These are phyloP conservation scores for Tauraco hartlaubi DNA, from an alignment of 2,797 vertebrate genomes.

Conservation along the genomic window DNA sequence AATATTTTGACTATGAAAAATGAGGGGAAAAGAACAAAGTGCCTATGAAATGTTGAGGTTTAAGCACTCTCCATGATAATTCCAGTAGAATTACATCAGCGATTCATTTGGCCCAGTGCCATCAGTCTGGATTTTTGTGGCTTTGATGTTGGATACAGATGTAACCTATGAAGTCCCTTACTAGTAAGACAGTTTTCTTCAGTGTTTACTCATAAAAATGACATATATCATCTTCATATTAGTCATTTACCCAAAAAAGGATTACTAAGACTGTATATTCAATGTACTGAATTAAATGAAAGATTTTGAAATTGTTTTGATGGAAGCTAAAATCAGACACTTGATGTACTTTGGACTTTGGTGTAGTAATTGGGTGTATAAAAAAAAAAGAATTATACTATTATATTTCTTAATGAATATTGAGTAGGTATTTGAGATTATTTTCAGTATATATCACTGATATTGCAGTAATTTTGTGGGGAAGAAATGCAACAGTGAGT, in stretches of 20 bases:
- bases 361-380: rapidly evolving
- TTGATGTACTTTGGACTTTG: neutral
- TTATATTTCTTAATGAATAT: neutral
- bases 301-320: neutral
- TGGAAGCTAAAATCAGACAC: neutral
- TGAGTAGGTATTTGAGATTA: neutral
- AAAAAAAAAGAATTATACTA: neutral
- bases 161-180: neutral
- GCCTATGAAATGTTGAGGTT: neutral
- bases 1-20: neutral
- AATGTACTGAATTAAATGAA: neutral
- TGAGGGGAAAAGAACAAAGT: neutral
- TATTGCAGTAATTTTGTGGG: neutral
- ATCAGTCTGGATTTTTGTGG: neutral
- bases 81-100: neutral
- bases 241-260: neutral
- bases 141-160: neutral
- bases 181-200: neutral
- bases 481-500: neutral
- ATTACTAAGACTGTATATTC: neutral
- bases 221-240: neutral
- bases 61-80: neutral
- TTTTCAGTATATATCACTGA: neutral
- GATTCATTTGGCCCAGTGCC: neutral
- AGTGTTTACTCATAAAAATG: neutral